Evolutionary conservation across 2,888 invertebrate species (phyloP).

Genomic region (Ctena decussata): DNA sequence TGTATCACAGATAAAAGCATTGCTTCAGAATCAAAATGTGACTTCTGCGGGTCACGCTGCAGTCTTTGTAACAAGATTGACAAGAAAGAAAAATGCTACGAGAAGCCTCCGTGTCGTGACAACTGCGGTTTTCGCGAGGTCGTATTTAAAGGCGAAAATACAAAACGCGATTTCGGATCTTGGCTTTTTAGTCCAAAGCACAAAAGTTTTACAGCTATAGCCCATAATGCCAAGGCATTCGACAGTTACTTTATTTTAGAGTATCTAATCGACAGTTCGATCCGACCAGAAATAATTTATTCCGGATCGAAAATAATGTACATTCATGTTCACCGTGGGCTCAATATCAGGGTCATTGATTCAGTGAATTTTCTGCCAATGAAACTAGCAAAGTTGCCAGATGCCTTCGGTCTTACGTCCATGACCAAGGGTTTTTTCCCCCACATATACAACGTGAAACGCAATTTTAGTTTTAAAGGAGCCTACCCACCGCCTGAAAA

Average conservation of each 20-base stretch:
- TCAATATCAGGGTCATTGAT: conserved; percentile 39
- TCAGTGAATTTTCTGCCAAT: conserved; percentile 48
- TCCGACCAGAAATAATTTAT: conserved; percentile 41
- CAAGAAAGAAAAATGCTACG: not conserved
- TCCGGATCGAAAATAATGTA: conserved; percentile 45
- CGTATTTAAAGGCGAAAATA: conserved; percentile 32
- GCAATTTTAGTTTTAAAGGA: conserved; percentile 33
- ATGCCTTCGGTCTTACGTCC: conserved; percentile 42
- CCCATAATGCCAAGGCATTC: conserved; percentile 35
- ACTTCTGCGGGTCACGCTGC: not conserved
- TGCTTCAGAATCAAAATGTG: no score
- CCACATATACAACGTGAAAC: conserved; percentile 38
- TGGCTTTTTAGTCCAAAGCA: conserved; percentile 33
- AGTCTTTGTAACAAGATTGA: not conserved
- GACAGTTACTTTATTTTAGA: conserved; percentile 56
- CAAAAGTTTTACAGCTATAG: conserved; percentile 15
- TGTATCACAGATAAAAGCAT: not conserved
- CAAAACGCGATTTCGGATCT: conserved; percentile 29
- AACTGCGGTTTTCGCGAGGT: conserved; percentile 51
- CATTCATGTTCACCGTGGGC: conserved; percentile 33
- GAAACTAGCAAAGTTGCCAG: conserved; percentile 38
- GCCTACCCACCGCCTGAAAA: conserved; percentile 20
- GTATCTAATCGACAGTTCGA: conserved; percentile 46
- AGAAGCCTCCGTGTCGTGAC: conserved; percentile 39
- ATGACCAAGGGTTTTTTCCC: conserved; percentile 53